phyloP scores from a whole-genome alignment of 2,797 vertebrate species.

The Tokudaia muenninki region DNA sequence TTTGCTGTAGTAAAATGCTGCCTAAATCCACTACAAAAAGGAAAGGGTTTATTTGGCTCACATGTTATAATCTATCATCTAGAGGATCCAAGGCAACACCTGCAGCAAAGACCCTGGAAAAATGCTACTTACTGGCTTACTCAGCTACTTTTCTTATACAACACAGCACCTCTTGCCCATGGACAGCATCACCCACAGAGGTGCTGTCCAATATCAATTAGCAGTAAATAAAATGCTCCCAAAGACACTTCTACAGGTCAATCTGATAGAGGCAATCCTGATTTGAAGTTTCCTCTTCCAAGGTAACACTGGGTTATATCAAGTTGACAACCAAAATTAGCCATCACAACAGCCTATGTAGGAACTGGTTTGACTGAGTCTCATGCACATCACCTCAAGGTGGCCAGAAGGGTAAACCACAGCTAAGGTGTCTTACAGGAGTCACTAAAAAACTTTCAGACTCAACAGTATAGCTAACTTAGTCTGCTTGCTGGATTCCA shows the following conservation, averaged over 20 bases:
- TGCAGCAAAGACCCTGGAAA: not conserved
- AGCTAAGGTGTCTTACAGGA: not conserved
- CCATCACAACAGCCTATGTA: not conserved
- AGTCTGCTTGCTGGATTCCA: not conserved
- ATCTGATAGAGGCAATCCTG: not conserved
- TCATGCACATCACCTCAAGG: rapidly evolving
- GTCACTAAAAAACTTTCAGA: not conserved
- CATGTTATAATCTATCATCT: not conserved
- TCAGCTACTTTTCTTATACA: not conserved
- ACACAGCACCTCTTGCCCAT: not conserved
- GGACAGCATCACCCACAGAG: not conserved
- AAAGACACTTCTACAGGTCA: not conserved
- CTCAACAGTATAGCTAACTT: not conserved
- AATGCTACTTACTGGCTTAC: not conserved
- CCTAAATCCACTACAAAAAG: not conserved
- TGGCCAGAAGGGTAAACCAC: rapidly evolving
- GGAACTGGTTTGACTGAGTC: not conserved
- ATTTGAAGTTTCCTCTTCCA: not conserved
- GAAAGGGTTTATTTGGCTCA: not conserved
- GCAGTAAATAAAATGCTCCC: not conserved
- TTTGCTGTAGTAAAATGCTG: not conserved
- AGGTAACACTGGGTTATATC: not conserved
- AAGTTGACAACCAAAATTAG: not conserved
- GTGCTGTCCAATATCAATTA: not conserved
- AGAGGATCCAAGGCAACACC: not conserved